Evolutionary conservation across 2,797 vertebrate species (phyloP), one percentile per base, ranked within the genome.

Genomic region (Halcyon chelicuti): DNA sequence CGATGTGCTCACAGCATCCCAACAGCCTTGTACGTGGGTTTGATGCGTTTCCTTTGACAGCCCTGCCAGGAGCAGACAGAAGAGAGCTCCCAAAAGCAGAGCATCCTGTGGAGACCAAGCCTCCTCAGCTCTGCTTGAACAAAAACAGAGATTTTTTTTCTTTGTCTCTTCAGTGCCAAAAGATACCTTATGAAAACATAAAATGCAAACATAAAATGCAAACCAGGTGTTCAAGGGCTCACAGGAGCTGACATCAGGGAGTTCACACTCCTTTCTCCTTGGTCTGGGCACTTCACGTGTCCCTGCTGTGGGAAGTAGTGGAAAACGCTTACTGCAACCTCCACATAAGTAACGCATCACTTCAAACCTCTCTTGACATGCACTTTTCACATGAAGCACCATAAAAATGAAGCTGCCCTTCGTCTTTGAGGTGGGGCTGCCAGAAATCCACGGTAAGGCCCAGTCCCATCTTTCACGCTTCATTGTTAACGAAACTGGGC

Each of bases 401-500:
- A 1, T 10, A 10, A 0, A 6, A 74, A 25, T 5, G 14, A 57
- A 63, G 25, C 25, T 80, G 46, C 22, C 44, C 72, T 62, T 80
- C 14, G 1, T 22, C 29, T 71, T 61, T 25, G 46, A 74, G 33
- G 18, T 15, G 10, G 9, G 35, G 33, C 75, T 74, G 42, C 57
- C 49, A 51, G 37, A 86, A 67, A 47, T 7, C 17, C 37, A 14
- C 1, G 1, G 21, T 46, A 54, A 51, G 58, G 26, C 33, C 29
- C 9, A 3, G 7, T 73, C 35, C 35, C 17, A 9, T 18, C 39
- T 73, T 55, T 62, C n/a, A 21, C 4, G 9, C 19, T 13, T 55
- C 26, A 5, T 0, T 46, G 49, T 14, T 55, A 37, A 42, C 0
- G 1, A 58, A 85, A 42, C 3, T 1, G 2, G 28, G 28, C 37